phyloP scores from a whole-genome alignment of 2,113 vertebrate genomes.

The Hepsetus odoe region DNA sequence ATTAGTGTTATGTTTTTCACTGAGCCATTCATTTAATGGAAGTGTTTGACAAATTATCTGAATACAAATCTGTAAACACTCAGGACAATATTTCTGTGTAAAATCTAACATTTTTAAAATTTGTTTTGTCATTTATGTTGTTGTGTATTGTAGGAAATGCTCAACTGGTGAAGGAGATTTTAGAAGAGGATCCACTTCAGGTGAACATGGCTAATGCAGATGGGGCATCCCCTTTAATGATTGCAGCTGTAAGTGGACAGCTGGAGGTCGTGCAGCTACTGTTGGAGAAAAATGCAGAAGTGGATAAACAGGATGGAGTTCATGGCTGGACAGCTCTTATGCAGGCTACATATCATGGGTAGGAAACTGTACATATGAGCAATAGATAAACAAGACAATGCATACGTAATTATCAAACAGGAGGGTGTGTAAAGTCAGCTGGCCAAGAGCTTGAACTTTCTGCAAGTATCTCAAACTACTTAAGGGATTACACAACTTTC shows the following conservation, averaged over 20 bases:
- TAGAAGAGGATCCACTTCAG: conserved; percentile 88
- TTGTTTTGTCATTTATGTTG: too few relatives aligned
- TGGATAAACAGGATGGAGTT: conserved; percentile 89
- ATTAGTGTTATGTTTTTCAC: too few relatives aligned
- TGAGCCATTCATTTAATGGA: too few relatives aligned
- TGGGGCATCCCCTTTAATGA: conserved; percentile 93
- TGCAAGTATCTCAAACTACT: too few relatives aligned
- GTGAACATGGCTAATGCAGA: conserved; percentile 92
- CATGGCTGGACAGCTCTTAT: conserved; percentile 97
- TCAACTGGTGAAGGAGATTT: conserved; percentile 90
- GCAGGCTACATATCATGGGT: conserved; percentile 98
- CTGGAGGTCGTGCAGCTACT: conserved; percentile 90
- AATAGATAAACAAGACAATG: too few relatives aligned
- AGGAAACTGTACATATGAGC: conserved; percentile 22
- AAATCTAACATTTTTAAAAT: too few relatives aligned
- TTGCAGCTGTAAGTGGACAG: conserved; percentile 92
- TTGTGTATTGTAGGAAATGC: conserved; percentile 79
- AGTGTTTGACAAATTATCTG: not conserved
- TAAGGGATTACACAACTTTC: too few relatives aligned
- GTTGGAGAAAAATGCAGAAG: conserved; percentile 86
- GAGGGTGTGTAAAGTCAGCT: too few relatives aligned
- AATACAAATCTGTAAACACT: not conserved
- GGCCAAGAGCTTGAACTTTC: too few relatives aligned
- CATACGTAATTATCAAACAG: too few relatives aligned
- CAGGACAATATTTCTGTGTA: not conserved